phyloP scores from a whole-genome alignment of 2,797 vertebrate genomes.

The Chelonia mydas region DNA sequence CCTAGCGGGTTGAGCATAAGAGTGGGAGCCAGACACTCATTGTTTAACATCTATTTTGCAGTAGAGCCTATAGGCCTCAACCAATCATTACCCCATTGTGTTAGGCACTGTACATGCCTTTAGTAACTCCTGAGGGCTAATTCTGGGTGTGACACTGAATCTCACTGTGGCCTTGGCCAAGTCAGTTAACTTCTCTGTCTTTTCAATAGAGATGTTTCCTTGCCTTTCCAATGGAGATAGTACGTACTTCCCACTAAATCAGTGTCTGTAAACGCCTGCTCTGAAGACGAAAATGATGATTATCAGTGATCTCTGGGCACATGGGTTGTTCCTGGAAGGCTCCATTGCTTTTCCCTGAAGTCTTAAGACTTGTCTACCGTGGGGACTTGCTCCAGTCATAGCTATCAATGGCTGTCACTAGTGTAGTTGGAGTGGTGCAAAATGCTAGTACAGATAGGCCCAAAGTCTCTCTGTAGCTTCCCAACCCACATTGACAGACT shows the following conservation, averaged over 20 bases:
- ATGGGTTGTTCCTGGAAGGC: not conserved
- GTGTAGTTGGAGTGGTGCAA: not conserved
- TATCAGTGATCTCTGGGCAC: not conserved
- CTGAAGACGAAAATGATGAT: not conserved
- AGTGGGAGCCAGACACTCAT: conserved; percentile 50
- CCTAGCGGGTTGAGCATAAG: conserved; percentile 63
- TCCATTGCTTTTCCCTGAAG: not conserved
- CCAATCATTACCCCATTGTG: not conserved
- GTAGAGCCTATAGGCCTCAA: conserved; percentile 48
- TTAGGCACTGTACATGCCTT: not conserved
- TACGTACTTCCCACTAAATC: conserved; percentile 25
- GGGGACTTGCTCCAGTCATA: not conserved
- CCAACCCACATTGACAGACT: too few species aligned
- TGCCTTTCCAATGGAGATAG: not conserved
- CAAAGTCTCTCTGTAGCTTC: not conserved
- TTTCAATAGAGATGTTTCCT: conserved; percentile 1
- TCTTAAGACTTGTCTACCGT: not conserved
- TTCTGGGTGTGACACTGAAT: conserved; percentile 37
- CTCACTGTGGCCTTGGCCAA: not conserved
- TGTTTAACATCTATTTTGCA: conserved; percentile 33
- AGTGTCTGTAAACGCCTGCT: not conserved
- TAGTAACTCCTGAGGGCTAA: not conserved
- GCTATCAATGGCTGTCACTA: not conserved
- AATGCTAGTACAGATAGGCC: not conserved
- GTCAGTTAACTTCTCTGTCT: conserved; percentile 8